Evolutionary conservation across 2,888 invertebrate species (phyloP).

Genomic region (Clivina fossor): DNA sequence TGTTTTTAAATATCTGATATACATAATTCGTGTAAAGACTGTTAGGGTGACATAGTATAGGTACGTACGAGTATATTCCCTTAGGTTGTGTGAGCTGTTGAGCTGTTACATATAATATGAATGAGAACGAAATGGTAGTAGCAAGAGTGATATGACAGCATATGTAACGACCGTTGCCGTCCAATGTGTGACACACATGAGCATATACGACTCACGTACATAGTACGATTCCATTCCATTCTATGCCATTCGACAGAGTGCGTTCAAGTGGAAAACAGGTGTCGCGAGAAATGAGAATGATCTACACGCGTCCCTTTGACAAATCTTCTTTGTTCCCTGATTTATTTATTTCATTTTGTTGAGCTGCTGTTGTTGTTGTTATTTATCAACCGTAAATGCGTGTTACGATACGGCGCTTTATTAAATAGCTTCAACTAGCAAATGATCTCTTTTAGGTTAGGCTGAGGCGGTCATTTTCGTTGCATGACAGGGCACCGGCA

Average conservation of each 20-base stretch:
- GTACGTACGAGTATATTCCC: too few species aligned
- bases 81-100: too few species aligned
- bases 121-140: too few species aligned
- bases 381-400: slow-evolving; percentile 18
- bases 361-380: slow-evolving; percentile 16
- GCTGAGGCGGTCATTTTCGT: too few species aligned
- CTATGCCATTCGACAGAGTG: slow-evolving; percentile 20
- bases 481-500: too few species aligned
- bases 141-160: too few species aligned
- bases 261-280: slow-evolving; percentile 33
- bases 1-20: too few species aligned
- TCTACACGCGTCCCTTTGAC: slow-evolving; percentile 28
- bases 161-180: slow-evolving; percentile 14
- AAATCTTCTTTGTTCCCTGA: slow-evolving; percentile 30
- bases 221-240: too few species aligned
- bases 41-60: too few species aligned
- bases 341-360: slow-evolving; percentile 32
- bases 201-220: too few species aligned
- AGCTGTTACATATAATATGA: too few species aligned
- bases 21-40: too few species aligned
- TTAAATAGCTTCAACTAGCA: slow-evolving; percentile 22
- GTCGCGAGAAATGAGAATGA: slow-evolving; percentile 25
- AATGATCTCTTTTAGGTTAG: slow-evolving; percentile 18
- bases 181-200: slow-evolving; percentile 14
- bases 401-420: slow-evolving; percentile 19